Evolutionary conservation across 2,797 vertebrate species (phyloP).

Genomic region (Spea hammondii): DNA sequence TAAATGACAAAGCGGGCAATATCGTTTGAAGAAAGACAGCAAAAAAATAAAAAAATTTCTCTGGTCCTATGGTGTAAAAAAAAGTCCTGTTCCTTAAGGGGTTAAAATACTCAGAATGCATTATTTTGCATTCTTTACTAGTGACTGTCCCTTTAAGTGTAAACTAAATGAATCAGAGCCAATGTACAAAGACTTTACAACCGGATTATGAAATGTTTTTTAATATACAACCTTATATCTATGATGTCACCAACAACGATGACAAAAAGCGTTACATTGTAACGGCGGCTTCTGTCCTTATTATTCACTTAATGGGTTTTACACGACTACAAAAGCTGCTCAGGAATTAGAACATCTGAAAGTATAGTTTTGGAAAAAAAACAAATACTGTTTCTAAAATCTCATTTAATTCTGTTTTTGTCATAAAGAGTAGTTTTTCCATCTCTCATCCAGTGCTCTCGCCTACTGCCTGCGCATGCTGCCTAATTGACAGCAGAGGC

Average conservation of each 20-base stretch:
- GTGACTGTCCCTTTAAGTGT: background rate
- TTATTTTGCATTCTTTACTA: too few relatives aligned
- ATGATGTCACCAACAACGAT: background rate
- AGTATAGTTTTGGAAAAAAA: constrained; percentile 14
- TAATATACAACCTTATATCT: background rate
- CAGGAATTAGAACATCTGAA: background rate
- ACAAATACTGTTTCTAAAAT: constrained; percentile 23
- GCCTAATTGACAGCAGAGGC: constrained; percentile 47
- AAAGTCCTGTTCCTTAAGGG: too few relatives aligned
- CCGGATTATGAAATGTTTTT: background rate
- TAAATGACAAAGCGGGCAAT: too few relatives aligned
- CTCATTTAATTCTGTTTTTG: constrained; percentile 41
- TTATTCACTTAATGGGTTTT: background rate
- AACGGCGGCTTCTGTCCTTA: background rate
- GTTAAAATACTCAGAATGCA: too few relatives aligned
- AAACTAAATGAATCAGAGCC: background rate
- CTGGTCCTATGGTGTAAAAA: background rate
- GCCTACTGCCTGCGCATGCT: constrained; percentile 25
- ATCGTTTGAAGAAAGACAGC: too few relatives aligned
- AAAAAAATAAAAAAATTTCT: background rate
- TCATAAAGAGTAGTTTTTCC: constrained; percentile 45
- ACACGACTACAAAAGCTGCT: constrained; percentile 9
- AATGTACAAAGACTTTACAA: background rate
- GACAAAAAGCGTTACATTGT: background rate
- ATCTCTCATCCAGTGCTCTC: constrained; percentile 12